phyloP scores from a whole-genome alignment of 2,888 invertebrate species.

The Euclidia mi region DNA sequence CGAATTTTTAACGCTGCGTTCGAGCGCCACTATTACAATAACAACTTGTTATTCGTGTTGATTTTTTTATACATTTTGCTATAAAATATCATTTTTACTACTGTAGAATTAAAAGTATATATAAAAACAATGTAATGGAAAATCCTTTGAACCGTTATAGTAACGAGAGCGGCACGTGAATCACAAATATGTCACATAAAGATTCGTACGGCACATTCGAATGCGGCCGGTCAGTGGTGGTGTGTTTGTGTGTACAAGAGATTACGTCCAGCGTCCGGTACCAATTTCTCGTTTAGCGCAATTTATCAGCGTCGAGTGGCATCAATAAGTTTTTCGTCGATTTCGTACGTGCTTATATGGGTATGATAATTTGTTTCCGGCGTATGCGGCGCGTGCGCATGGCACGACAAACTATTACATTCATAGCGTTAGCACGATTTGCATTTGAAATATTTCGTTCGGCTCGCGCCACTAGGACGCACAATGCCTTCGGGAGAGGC shows the following conservation, averaged over 20 bases:
- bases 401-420: slow-evolving; percentile 88
- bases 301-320: slow-evolving; percentile 84
- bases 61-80: slow-evolving; percentile 47
- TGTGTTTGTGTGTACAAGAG: slow-evolving; percentile 68
- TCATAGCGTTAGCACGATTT: slow-evolving; percentile 89
- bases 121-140: slow-evolving; percentile 40
- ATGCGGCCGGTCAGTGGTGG: slow-evolving; percentile 56
- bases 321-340: slow-evolving; percentile 87
- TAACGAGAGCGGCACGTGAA: slow-evolving; percentile 57
- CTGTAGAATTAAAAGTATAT: slow-evolving; percentile 43
- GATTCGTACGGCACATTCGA: slow-evolving; percentile 66
- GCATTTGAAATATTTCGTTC: slow-evolving; percentile 89
- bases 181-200: slow-evolving; percentile 67
- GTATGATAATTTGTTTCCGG: slow-evolving; percentile 90
- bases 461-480: slow-evolving; percentile 80
- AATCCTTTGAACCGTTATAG: slow-evolving; percentile 66
- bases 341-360: slow-evolving; percentile 87
- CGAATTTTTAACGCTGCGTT: slow-evolving; percentile 73
- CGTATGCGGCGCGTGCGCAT: slow-evolving; percentile 87
- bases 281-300: slow-evolving; percentile 84
- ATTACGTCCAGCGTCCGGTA: slow-evolving; percentile 69
- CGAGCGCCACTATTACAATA: slow-evolving; percentile 55
- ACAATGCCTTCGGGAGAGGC: slow-evolving; percentile 82
- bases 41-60: slow-evolving; percentile 50
- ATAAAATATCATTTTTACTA: slow-evolving; percentile 52